Base-by-base conservation (phyloP, 2,113 vertebrate genomes). In the Pyxicephalus adspersus region DNA sequence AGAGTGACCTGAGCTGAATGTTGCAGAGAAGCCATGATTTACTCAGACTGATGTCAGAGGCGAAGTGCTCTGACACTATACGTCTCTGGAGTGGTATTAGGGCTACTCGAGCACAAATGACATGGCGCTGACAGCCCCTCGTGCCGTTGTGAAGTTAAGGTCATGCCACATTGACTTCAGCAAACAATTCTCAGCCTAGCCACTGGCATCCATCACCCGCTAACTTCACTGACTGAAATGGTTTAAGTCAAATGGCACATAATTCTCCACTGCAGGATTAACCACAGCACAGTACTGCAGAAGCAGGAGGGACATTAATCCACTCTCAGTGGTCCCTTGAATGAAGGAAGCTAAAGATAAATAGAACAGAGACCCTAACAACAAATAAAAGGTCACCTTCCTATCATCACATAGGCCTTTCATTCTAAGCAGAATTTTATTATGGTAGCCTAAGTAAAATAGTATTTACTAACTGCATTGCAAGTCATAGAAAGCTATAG, bases 161-260 rank as follows among this genome's bases (percentile, higher is more conserved):
- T 84, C 85, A 86, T 9, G 83, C 77, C 83, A 86, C 89, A 90
- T 67, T 89, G 87, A 85, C 83, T 86, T 90, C 85, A 20, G 0
- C 87, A 89, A 90, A 92, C 88, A 89, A 85, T 86, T 87, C 85
- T 84, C 84, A 88, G 83, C 81, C 85, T 83, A 87, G 87, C 85
- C 81, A 88, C 86, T 81, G 84, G 81, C 88, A 88, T 89, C 86
- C 84, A 80, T 90, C 89, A 89, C 83, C 87, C 2, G 0, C 84
- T 83, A 85, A 75, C 83, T 87, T 78, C 84, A 89, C 77, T 83
- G 86, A 84, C 86, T 84, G 84, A 86, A 91, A 85, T 86, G 84
- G 84, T 90, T 90, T 88, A 85, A 31, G 3, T 64, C 84, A 67
- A 89, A 81, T 72, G 83, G 85, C 83, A 87, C 72, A 83, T 83